A percentile compares a stretch with the other conserved stretches of the same genome.
These are phyloP conservation scores for Prenolepis imparis DNA, from an alignment of 2,888 invertebrate genomes.

Conservation along the genomic window DNA sequence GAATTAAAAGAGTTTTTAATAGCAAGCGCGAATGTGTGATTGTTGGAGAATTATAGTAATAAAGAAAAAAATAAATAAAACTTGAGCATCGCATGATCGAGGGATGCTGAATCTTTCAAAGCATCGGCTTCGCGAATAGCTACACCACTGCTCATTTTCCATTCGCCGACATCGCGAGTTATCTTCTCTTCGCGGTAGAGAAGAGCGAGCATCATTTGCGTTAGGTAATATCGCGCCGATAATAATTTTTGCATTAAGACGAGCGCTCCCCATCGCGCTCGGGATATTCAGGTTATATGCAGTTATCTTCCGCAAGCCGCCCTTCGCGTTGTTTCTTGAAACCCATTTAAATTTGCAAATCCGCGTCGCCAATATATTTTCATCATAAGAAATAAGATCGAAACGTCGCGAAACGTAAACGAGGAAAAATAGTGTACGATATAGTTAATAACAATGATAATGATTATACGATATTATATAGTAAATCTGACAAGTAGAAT, in stretches of 20 bases:
- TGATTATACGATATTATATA: background rate
- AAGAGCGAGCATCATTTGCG: constrained; percentile 31
- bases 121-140: background rate
- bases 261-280: constrained; percentile 11
- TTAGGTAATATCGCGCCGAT: constrained; percentile 38
- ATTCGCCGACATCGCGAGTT: constrained; percentile 5
- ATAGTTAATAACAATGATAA: constrained; percentile 21
- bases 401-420: constrained; percentile 20
- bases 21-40: background rate
- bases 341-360: constrained; percentile 21
- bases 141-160: background rate
- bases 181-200: background rate
- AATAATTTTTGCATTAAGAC: constrained; percentile 50
- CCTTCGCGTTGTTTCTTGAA: constrained; percentile 19
- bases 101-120: background rate
- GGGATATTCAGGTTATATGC: constrained; percentile 4
- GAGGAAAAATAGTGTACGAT: constrained; percentile 20
- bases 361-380: constrained; percentile 5
- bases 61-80: background rate
- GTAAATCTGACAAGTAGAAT: background rate
- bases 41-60: background rate
- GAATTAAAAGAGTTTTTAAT: background rate
- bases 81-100: background rate
- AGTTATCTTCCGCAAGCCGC: background rate
- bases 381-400: constrained; percentile 21